Evolutionary conservation across 2,888 invertebrate genomes (phyloP).

Genomic region (Kryphioiulus occultus): DNA sequence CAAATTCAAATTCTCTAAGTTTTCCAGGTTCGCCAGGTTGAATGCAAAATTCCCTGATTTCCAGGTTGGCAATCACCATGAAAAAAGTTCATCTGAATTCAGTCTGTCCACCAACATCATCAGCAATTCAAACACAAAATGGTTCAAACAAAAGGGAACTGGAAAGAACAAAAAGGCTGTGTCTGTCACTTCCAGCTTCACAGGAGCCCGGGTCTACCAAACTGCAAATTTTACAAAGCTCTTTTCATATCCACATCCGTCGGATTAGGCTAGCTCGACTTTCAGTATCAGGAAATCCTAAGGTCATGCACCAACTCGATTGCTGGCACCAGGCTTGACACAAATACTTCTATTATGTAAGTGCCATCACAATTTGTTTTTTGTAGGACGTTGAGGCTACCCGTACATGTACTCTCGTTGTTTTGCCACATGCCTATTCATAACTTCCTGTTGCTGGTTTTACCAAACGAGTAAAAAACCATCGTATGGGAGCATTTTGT

Average conservation of each 20-base stretch:
- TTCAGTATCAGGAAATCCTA: neutral
- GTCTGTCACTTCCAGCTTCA: neutral
- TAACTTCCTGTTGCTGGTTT: neutral
- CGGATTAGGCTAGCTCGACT: neutral
- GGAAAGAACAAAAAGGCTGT: neutral
- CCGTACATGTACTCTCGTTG: neutral
- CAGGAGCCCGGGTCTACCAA: neutral
- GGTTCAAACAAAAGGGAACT: neutral
- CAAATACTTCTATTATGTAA: constrained; percentile 10
- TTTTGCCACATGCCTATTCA: neutral
- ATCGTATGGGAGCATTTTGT: neutral
- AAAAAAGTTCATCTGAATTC: no score
- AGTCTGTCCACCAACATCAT: no score
- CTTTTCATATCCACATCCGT: constrained; percentile 18
- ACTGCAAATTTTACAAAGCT: no score
- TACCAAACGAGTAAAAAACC: neutral
- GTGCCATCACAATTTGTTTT: constrained; percentile 27
- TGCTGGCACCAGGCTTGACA: neutral
- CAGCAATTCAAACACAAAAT: neutral
- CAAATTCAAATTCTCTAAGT: no score
- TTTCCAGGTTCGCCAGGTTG: no score
- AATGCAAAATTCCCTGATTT: no score
- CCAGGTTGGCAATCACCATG: no score
- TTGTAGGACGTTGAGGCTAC: neutral
- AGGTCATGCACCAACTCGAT: constrained; percentile 18